Evolutionary conservation across 2,113 vertebrate genomes (phyloP).

Genomic region (Myotis brandtii): DNA sequence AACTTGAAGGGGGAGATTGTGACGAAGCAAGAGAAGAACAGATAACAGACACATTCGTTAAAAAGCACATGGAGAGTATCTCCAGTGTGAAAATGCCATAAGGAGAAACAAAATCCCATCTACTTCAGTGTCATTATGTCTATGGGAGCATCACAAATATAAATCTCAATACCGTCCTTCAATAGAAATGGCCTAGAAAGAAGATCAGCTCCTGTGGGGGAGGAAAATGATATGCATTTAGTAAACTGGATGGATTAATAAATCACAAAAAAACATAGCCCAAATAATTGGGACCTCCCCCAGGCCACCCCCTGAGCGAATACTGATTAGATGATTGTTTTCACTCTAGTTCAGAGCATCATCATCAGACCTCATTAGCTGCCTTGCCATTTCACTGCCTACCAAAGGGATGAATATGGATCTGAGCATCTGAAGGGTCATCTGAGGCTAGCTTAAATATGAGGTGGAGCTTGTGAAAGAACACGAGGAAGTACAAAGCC

Average conservation of each 20-base stretch:
- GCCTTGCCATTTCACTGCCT: background rate
- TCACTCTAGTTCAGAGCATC: background rate
- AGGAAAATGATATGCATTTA: background rate
- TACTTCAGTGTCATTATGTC: background rate
- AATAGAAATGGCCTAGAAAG: conserved; percentile 16
- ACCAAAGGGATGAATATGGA: background rate
- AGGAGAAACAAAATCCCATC: background rate
- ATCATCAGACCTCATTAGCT: background rate
- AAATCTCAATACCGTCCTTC: background rate
- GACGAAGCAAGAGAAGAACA: background rate
- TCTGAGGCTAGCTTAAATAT: background rate
- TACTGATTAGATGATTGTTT: background rate
- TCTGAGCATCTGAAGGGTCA: background rate
- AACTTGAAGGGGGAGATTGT: background rate
- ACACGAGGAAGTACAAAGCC: background rate
- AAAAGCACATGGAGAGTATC: background rate
- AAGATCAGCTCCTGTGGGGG: background rate
- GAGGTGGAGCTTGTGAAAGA: background rate
- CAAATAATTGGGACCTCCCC: background rate
- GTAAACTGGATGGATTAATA: background rate
- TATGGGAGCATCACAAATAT: background rate
- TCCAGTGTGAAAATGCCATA: background rate
- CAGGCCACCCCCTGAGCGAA: background rate
- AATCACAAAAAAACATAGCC: background rate
- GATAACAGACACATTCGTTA: background rate